Evolutionary conservation across 1,140 invertebrate species (phyloP).

Genomic region (Trachymyrmex cornetzi): DNA sequence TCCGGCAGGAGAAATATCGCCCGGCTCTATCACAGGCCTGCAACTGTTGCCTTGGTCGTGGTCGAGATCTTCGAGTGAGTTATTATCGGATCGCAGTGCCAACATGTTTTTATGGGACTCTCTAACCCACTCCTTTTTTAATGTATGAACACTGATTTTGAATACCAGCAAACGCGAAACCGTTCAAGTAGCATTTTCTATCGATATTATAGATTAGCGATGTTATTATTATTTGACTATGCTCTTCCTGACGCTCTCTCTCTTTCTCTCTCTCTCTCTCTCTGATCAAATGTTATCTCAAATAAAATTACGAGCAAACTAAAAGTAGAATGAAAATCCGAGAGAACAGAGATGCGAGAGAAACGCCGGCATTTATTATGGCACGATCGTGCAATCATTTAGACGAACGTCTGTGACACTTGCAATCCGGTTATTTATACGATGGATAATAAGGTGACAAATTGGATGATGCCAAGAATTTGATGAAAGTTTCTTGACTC

Average conservation of each 20-base stretch:
- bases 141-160: slow-evolving; percentile 19
- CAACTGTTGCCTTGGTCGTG: slow-evolving; percentile 26
- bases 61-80: slow-evolving; percentile 36
- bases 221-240: background rate
- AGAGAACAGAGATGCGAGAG: background rate
- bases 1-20: slow-evolving; percentile 60
- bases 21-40: slow-evolving; percentile 19
- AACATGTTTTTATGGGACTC: background rate
- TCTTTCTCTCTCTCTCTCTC: background rate
- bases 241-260: background rate
- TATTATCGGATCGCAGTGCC: slow-evolving; percentile 29
- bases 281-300: background rate
- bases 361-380: slow-evolving; percentile 5
- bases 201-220: background rate
- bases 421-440: slow-evolving; percentile 12
- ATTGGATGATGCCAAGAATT: slow-evolving; percentile 6
- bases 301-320: background rate
- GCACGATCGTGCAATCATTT: background rate
- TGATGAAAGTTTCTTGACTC: slow-evolving; percentile 30
- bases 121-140: background rate
- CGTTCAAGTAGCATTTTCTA: background rate
- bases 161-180: background rate
- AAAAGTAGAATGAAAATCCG: background rate
- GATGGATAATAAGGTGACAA: slow-evolving; percentile 11
- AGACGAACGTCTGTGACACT: background rate